A percentile compares a stretch with the other conserved stretches of the same genome.
These are phyloP conservation scores for Cyclophora albipunctata DNA, from an alignment of 2,888 invertebrate genomes.

Conservation along the genomic window DNA sequence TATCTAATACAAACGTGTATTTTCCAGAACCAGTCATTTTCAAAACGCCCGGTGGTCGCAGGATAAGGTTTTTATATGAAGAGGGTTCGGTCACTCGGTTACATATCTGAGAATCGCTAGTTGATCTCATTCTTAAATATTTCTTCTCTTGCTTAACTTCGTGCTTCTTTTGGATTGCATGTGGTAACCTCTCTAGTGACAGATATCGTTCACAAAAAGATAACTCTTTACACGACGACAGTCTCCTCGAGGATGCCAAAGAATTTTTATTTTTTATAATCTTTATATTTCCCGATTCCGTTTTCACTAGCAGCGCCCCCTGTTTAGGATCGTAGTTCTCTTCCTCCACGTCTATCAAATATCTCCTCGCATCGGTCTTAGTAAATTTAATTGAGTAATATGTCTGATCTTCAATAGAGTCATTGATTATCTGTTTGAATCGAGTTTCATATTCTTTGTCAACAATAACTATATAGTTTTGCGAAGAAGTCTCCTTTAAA, in stretches of 20 bases:
- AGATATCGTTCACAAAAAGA: not conserved
- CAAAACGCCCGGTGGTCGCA: slow-evolving; percentile 6
- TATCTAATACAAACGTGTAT: slow-evolving; percentile 36
- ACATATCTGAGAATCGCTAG: slow-evolving; percentile 35
- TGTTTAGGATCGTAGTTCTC: slow-evolving; percentile 8
- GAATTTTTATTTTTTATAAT: slow-evolving; percentile 20
- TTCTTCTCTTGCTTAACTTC: slow-evolving; percentile 8
- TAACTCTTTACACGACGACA: not conserved
- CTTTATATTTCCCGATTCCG: slow-evolving; percentile 40
- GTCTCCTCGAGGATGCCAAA: not conserved
- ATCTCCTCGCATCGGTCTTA: slow-evolving; percentile 35
- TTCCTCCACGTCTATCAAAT: slow-evolving; percentile 32
- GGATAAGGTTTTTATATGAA: too few species aligned
- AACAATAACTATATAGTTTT: slow-evolving; percentile 39
- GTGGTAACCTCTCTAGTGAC: too few species aligned
- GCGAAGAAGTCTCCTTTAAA: slow-evolving; percentile 36
- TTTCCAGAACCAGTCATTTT: slow-evolving; percentile 38
- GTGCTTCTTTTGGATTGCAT: slow-evolving; percentile 3
- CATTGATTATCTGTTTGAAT: slow-evolving; percentile 27
- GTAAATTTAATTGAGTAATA: slow-evolving; percentile 29
- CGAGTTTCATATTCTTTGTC: slow-evolving; percentile 53
- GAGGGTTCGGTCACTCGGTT: slow-evolving; percentile 5
- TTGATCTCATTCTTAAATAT: slow-evolving; percentile 21
- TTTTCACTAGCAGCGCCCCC: slow-evolving; percentile 39
- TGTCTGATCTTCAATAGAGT: slow-evolving; percentile 22